Conservation (phyloP, 2,888 invertebrate species). For the Actias luna region DNA sequence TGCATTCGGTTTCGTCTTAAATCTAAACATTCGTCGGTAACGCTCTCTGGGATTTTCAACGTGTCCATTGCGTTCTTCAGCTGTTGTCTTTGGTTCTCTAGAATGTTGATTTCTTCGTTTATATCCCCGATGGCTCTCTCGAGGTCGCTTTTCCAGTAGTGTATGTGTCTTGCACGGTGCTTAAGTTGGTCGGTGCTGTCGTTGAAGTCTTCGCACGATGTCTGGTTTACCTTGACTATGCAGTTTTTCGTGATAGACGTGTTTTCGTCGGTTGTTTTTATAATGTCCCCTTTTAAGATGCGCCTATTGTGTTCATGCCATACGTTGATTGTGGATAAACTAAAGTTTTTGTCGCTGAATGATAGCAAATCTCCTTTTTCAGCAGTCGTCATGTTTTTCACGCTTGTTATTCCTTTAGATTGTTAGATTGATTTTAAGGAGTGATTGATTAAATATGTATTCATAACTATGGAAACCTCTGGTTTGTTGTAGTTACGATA, state of each 20-base stretch:
- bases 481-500: constrained; percentile 7
- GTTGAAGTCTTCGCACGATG: constrained; percentile 63
- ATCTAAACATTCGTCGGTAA: constrained; percentile 86
- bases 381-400: constrained; percentile 47
- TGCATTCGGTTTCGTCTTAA: constrained; percentile 85
- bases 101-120: constrained; percentile 59
- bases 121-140: constrained; percentile 71
- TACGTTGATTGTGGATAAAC: constrained; percentile 53
- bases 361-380: constrained; percentile 64
- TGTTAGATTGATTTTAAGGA: not conserved
- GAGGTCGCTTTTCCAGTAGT: constrained; percentile 72
- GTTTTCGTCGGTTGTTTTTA: constrained; percentile 63
- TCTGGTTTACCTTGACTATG: constrained; percentile 72
- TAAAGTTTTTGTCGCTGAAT: constrained; percentile 58
- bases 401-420: constrained; percentile 3
- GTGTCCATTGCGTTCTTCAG: constrained; percentile 69
- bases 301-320: constrained; percentile 68
- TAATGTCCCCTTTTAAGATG: constrained; percentile 68
- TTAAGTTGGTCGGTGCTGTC: constrained; percentile 68
- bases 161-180: constrained; percentile 67
- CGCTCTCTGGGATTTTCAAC: constrained; percentile 59
- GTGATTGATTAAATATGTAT: constrained; percentile 23
- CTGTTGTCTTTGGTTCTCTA: constrained; percentile 70
- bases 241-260: constrained; percentile 71
- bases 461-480: not conserved